These are phyloP conservation scores for Chaetodon auriga DNA, from an alignment of 2,113 vertebrate species.

Conservation along the genomic window DNA sequence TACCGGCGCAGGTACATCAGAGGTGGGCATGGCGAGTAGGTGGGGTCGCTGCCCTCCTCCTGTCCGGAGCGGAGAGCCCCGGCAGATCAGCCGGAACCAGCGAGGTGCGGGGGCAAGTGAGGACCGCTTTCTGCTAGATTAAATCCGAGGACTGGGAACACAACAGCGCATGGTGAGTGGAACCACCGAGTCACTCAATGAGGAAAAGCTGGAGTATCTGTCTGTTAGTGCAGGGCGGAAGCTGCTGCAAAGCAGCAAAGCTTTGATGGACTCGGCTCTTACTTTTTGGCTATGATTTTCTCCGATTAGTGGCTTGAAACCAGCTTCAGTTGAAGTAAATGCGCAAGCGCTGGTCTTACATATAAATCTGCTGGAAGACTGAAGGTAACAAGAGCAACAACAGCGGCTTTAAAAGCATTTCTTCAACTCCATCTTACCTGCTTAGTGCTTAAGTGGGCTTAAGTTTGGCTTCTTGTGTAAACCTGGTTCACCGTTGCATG, in stretches of 20 bases:
- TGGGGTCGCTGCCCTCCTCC: constrained; percentile 48
- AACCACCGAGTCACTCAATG: neutral
- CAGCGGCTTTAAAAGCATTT: neutral
- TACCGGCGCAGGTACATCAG: constrained; percentile 44
- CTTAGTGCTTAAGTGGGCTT: neutral
- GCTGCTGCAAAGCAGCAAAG: neutral
- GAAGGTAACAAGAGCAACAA: neutral
- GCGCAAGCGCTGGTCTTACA: no score
- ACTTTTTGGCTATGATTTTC: neutral
- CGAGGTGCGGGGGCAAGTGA: neutral
- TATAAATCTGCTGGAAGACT: neutral
- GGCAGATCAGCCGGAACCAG: constrained; percentile 6
- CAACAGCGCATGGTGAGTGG: constrained; percentile 43
- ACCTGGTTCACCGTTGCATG: constrained; percentile 11
- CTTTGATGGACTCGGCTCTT: neutral
- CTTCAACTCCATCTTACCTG: neutral
- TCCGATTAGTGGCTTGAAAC: no score
- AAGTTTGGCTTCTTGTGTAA: constrained; percentile 25
- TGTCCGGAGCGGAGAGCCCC: neutral
- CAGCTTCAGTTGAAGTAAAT: no score
- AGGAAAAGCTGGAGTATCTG: neutral
- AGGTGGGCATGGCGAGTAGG: constrained; percentile 56
- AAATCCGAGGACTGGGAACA: neutral
- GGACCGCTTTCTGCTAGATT: no score
- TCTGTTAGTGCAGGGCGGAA: neutral